Evolutionary conservation across 2,888 invertebrate genomes (phyloP), one percentile per base, ranked within the genome.

Genomic region (Agrochola circellaris): DNA sequence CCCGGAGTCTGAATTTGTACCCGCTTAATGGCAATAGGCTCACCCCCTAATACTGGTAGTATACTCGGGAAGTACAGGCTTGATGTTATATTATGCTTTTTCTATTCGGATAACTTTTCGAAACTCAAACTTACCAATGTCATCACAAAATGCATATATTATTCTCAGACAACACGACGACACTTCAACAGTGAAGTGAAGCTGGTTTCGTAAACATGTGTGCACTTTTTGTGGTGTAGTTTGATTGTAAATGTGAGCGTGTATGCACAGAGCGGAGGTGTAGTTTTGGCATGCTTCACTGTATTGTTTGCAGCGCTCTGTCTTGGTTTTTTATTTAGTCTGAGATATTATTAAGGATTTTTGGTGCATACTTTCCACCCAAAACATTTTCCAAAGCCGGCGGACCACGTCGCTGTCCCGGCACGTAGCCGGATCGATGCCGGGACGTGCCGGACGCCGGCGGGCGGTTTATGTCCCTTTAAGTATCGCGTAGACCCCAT

Each of bases 371-470:
- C n/a, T 45, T 51, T 9, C 38, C n/a, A 45, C 62, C 78, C 11
- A 65, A 77, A 82, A 83, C 75, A 81, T 67, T 76, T 62, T 23
- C 64, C 11, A 70, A 62, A 60, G 34, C 54, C 83, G 51, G 58
- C 42, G 70, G 71, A 56, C 61, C 74, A 75, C 82, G 82, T 79
- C 61, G 56, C 76, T 67, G 84, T 80, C 89, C 89, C 91, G 90
- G 79, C 79, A 77, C 86, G 76, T 78, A 82, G 64, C 74, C 82
- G 77, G 87, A 89, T 90, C 90, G 91, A 88, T 88, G 83, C 87
- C 77, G 83, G 81, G 71, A 89, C 92, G 92, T 89, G 90, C 89
- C 83, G 86, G 83, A 72, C 86, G 69, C 65, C 61, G 64, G 81
- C 78, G 75, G 84, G 83, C 86, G 83, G 84, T 88, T 89, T 89